A percentile compares a stretch with the other conserved stretches of the same genome.
phyloP scores from a whole-genome alignment of 2,888 invertebrate species.

The Cynaeus angustus region DNA sequence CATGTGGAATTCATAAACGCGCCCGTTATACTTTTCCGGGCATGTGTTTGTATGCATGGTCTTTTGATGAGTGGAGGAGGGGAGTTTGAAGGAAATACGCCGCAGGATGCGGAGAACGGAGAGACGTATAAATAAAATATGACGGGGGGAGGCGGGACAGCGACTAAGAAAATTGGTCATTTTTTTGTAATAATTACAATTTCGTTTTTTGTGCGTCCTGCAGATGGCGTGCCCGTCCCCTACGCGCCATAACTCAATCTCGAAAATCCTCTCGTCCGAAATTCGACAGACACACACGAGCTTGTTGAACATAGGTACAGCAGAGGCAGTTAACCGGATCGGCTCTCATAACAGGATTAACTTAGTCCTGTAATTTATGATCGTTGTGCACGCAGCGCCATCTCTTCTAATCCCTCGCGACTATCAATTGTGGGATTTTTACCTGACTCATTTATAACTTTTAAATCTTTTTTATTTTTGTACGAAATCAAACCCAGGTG shows the following conservation, averaged over 20 bases:
- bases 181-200: too few species aligned
- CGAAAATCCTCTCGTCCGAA: slow-evolving; percentile 12
- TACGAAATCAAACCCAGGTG: slow-evolving; percentile 66
- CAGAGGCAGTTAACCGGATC: slow-evolving; percentile 60
- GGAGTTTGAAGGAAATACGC: not conserved
- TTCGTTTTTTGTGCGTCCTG: not conserved
- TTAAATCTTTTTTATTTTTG: slow-evolving; percentile 66
- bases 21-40: slow-evolving; percentile 24
- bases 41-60: slow-evolving; percentile 13
- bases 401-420: slow-evolving; percentile 68
- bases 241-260: slow-evolving; percentile 2
- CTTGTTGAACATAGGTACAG: slow-evolving; percentile 37
- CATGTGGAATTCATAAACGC: slow-evolving; percentile 48
- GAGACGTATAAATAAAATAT: too few species aligned
- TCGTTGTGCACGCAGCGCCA: slow-evolving; percentile 60
- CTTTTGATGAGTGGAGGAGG: slow-evolving; percentile 13
- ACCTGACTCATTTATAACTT: slow-evolving; percentile 69
- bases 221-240: not conserved
- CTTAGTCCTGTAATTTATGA: slow-evolving; percentile 70
- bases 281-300: slow-evolving; percentile 30
- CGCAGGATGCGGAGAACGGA: not conserved
- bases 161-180: too few species aligned
- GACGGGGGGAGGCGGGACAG: too few species aligned
- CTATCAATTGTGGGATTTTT: slow-evolving; percentile 73
- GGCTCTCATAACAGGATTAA: slow-evolving; percentile 69